A percentile compares a stretch with the other conserved stretches of the same genome.
These are phyloP conservation scores for Paguma larvata DNA, from an alignment of 2,797 vertebrate species.

Conservation along the genomic window DNA sequence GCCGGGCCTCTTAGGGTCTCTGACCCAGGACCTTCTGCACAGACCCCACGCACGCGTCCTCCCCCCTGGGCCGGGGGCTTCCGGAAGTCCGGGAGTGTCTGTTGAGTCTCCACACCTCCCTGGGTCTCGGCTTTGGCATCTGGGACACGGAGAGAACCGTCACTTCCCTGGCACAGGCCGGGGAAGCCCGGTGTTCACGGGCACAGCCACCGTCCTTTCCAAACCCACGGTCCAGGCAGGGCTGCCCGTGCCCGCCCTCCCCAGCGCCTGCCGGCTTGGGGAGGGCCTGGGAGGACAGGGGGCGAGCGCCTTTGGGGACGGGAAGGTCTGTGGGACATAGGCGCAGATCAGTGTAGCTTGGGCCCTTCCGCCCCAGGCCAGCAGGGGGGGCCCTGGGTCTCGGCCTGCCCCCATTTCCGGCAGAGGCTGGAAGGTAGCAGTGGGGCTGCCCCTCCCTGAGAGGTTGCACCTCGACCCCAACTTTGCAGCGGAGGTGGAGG, in stretches of 20 bases:
- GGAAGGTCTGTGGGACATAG: not conserved
- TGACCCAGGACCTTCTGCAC: not conserved
- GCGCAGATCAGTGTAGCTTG: not conserved
- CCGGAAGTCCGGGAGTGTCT: accelerated
- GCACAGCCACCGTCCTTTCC: not conserved
- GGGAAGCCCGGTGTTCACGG: accelerated
- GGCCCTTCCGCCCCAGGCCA: not conserved
- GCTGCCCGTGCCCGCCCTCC: not conserved
- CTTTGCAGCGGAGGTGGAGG: not conserved
- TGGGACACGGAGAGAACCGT: not conserved
- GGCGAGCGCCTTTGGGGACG: no score
- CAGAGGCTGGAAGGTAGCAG: not conserved
- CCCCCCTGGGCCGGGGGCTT: accelerated
- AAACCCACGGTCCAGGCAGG: not conserved
- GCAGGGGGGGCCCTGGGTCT: not conserved
- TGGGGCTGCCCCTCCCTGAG: no score
- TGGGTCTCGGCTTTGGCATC: no score
- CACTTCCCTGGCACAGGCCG: not conserved
- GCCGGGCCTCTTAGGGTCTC: not conserved
- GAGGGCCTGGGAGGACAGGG: no score
- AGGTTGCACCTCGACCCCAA: not conserved
- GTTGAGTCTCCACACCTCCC: accelerated
- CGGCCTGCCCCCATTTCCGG: not conserved
- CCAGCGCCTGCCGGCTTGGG: not conserved
- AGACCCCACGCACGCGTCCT: no score